Percentiles rank a stretch among this genome's conserved stretches.
These are phyloP conservation scores for Drosophila nebulosa DNA, from an alignment of 1,140 invertebrate genomes.

Conservation along the genomic window DNA sequence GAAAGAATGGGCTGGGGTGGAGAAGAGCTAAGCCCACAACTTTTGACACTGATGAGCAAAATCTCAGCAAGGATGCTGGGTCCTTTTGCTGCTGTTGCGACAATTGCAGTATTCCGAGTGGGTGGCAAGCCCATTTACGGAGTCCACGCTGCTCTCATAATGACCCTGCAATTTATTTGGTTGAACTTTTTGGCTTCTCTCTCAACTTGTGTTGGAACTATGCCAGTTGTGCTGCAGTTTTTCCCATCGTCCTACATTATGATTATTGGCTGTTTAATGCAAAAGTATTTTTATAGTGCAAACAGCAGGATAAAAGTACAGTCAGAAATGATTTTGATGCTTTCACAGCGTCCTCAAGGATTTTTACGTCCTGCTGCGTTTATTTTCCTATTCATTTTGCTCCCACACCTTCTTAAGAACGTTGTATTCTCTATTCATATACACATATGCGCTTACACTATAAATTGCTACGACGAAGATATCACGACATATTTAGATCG, in stretches of 20 bases:
- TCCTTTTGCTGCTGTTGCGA: conserved; percentile 27
- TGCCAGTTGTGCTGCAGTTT: conserved; percentile 15
- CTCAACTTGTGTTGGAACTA: conserved; percentile 22
- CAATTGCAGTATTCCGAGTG: conserved; percentile 33
- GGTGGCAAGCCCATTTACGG: neutral
- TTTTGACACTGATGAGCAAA: conserved; percentile 47
- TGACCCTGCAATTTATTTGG: conserved; percentile 69
- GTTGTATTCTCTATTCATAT: neutral
- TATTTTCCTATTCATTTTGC: neutral
- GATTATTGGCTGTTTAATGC: conserved; percentile 52
- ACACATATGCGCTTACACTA: neutral
- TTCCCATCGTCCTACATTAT: conserved; percentile 5
- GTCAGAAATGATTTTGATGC: neutral
- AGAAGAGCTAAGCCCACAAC: conserved; percentile 4
- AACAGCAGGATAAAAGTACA: neutral
- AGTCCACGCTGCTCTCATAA: conserved; percentile 41
- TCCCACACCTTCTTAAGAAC: neutral
- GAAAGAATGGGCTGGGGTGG: neutral
- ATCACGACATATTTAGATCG: neutral
- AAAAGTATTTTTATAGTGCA: conserved; percentile 11
- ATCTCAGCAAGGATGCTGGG: conserved; percentile 35
- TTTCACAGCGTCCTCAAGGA: neutral
- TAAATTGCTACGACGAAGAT: neutral
- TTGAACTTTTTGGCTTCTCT: conserved; percentile 55
- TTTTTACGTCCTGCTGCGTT: neutral